Evolutionary conservation across 2,797 vertebrate species (phyloP).

Genomic region (Cossypha caffra): DNA sequence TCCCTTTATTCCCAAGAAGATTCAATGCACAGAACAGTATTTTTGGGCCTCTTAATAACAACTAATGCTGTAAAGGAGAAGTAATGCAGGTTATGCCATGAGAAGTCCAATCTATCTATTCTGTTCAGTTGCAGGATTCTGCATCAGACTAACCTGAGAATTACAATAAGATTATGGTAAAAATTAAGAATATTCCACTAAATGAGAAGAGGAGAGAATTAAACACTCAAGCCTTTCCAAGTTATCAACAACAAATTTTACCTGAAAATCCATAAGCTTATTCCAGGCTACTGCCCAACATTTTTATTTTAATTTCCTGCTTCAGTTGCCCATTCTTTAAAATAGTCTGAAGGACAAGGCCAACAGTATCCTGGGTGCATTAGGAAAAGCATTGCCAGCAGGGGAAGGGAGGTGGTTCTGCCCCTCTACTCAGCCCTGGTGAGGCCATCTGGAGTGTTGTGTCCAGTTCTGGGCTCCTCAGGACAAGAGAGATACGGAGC

Average conservation of each 20-base stretch:
- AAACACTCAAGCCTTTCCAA: not conserved
- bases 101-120: not conserved
- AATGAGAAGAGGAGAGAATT: accelerated
- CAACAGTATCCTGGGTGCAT: not conserved
- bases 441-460: not conserved
- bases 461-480: not conserved
- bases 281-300: not conserved
- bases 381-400: not conserved
- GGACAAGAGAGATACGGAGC: not conserved
- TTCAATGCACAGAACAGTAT: not conserved
- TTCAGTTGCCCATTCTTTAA: not conserved
- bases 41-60: not conserved
- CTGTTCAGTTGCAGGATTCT: not conserved
- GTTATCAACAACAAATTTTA: not conserved
- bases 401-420: too few species aligned
- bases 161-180: not conserved
- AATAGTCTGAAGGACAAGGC: not conserved
- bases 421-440: not conserved
- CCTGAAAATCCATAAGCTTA: not conserved
- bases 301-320: not conserved
- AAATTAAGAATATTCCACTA: not conserved
- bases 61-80: not conserved
- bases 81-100: not conserved
- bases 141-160: not conserved
- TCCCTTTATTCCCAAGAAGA: not conserved